A percentile compares a stretch with the other conserved stretches of the same genome.
phyloP scores from a whole-genome alignment of 2,113 vertebrate genomes.

The Protobothrops mucrosquamatus region DNA sequence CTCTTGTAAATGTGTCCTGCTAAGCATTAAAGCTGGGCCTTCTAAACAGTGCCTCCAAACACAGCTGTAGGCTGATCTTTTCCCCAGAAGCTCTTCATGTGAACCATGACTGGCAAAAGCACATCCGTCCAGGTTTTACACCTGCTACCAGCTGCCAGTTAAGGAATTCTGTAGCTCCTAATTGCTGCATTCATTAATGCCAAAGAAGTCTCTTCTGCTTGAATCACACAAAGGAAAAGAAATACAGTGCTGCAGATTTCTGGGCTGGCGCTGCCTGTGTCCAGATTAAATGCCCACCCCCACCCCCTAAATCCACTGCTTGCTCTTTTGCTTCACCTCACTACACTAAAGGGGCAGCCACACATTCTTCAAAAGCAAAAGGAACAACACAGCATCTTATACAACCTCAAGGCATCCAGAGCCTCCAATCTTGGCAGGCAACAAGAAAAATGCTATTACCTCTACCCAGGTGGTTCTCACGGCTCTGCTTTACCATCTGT shows the following conservation, averaged over 20 bases:
- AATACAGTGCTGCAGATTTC: fast-evolving
- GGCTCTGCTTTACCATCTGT: not conserved
- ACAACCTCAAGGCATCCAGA: not conserved
- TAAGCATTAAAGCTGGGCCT: not conserved
- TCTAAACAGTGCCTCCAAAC: not conserved
- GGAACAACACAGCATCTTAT: not conserved
- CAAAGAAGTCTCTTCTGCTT: not conserved
- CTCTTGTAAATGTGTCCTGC: not conserved
- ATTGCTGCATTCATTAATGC: slow-evolving; percentile 30
- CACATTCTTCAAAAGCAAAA: not conserved
- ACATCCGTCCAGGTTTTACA: not conserved
- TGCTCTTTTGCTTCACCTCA: not conserved
- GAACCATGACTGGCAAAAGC: not conserved
- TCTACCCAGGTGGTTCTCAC: not conserved
- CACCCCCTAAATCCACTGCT: not conserved
- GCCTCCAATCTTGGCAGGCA: not conserved
- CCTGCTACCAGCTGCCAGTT: slow-evolving; percentile 32
- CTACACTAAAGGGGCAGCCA: not conserved
- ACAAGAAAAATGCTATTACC: not conserved
- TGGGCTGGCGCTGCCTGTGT: not conserved
- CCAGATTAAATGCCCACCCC: not conserved
- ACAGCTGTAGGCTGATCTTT: fast-evolving
- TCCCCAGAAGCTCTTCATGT: not conserved
- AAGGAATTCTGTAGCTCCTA: slow-evolving; percentile 38
- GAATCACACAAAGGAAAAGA: not conserved